Evolutionary conservation across 2,113 vertebrate species (phyloP), one percentile per base, ranked within the genome.

Genomic region (Genyomyrus donnyi): DNA sequence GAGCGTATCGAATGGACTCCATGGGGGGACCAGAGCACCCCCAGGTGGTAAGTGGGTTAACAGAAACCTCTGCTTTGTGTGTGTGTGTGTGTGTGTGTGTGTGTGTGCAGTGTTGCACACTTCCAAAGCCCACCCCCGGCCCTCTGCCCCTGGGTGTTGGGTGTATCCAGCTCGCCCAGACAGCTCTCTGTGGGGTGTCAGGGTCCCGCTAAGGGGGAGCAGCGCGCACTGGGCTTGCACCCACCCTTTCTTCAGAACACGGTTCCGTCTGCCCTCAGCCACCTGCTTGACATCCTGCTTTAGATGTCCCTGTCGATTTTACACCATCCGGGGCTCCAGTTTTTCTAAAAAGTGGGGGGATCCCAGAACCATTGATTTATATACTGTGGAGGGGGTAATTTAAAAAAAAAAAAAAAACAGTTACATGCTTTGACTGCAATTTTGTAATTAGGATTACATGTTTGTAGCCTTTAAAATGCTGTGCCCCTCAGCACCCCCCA

Each of bases 371-470:
- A 27, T 9, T 66, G 62, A 62, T 62, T 24, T 62, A 62, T 7
- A 62, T 62, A n/a, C 58, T 62, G 24, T 62, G 31, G 35, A 10
- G 35, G 31, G 15, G 15, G 70, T 94, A 95, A 95, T 96, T 95
- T n/a, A n/a, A n/a, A n/a, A 95, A 92, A 91, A 92, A 58, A 39
- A 53, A 53, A 53, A 58, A 58, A 58, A 58, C 56, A 35, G 35
- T 91, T 15, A 91, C 91, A 91, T 93, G 91, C 93, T 93, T 77
- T 52, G 93, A 17, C 15, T 52, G 24, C 15, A 3, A 8, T 50
- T 24, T 24, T 86, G 85, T 50, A n/a, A 87, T 1, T 15, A 27
- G 11, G 15, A 87, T 52, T 87, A n/a, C 49, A 52, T 52, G 24
- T 56, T 31, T 5, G 48, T 27, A 13, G 62, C 10, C 9, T 66